Conservation (phyloP, 2,797 vertebrate species). For the Varecia variegata region DNA sequence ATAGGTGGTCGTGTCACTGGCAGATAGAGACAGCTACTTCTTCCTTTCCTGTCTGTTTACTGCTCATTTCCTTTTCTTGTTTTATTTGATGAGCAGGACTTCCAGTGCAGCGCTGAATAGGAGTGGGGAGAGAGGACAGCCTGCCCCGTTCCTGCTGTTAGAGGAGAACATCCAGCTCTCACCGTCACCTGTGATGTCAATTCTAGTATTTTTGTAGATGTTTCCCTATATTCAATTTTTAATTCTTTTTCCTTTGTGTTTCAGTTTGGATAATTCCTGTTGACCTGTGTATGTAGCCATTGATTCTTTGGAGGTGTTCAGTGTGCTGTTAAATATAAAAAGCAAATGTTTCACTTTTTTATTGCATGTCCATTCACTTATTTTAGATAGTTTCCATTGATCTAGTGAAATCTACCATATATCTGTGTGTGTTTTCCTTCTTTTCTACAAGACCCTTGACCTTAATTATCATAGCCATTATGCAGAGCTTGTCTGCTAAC, state of each 20-base stretch:
- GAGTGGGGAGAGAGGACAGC: not conserved
- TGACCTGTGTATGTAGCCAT: not conserved
- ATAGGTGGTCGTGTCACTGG: not conserved
- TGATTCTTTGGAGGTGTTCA: too few relatives aligned
- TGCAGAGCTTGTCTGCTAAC: not conserved
- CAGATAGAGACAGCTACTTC: not conserved
- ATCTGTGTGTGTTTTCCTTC: accelerated
- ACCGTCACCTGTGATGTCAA: not conserved
- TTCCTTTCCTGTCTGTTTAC: not conserved
- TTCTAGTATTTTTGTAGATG: not conserved
- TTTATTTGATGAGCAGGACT: not conserved
- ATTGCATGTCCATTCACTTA: not conserved
- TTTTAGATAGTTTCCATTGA: not conserved
- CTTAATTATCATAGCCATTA: accelerated
- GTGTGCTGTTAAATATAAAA: accelerated
- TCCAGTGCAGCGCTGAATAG: not conserved
- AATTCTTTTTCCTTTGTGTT: not conserved
- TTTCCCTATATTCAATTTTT: not conserved
- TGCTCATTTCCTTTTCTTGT: not conserved
- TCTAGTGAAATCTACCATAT: not conserved
- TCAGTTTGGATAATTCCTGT: not conserved
- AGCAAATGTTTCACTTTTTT: not conserved
- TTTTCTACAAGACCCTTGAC: not conserved
- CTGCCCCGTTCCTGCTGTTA: not conserved
- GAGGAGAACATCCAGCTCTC: not conserved